A percentile compares a stretch with the other conserved stretches of the same genome.
Evolutionary conservation across 2,113 vertebrate genomes (phyloP).

Genomic region (Panurus biarmicus): DNA sequence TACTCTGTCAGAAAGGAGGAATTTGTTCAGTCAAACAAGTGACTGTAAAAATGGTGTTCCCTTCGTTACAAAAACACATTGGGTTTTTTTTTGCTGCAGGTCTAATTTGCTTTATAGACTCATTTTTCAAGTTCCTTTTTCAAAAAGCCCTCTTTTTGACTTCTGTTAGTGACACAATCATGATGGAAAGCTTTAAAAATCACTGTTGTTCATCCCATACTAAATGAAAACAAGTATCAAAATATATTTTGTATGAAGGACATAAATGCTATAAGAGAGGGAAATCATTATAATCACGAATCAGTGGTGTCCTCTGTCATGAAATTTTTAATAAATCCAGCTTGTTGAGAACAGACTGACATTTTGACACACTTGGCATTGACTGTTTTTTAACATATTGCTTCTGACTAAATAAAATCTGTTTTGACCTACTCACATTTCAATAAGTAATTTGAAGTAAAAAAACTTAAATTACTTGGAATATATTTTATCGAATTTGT

Average conservation of each 20-base stretch:
- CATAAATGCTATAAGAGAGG: neutral
- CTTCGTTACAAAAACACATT: neutral
- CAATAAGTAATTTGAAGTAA: neutral
- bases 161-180: neutral
- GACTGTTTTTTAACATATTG: neutral
- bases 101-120: neutral
- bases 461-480: neutral
- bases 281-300: neutral
- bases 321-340: neutral
- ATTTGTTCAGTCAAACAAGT: constrained; percentile 27
- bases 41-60: neutral
- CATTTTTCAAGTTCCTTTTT: neutral
- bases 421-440: neutral
- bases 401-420: constrained; percentile 24
- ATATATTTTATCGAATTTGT: neutral
- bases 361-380: neutral
- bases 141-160: neutral
- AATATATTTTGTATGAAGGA: neutral
- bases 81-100: neutral
- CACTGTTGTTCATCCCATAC: neutral
- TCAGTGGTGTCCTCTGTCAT: neutral
- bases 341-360: neutral
- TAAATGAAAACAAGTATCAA: neutral
- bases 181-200: neutral
- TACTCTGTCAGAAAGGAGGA: constrained; percentile 28